These are phyloP conservation scores for Brachionus manjavacas DNA, from an alignment of 1,140 invertebrate genomes.

Conservation along the genomic window DNA sequence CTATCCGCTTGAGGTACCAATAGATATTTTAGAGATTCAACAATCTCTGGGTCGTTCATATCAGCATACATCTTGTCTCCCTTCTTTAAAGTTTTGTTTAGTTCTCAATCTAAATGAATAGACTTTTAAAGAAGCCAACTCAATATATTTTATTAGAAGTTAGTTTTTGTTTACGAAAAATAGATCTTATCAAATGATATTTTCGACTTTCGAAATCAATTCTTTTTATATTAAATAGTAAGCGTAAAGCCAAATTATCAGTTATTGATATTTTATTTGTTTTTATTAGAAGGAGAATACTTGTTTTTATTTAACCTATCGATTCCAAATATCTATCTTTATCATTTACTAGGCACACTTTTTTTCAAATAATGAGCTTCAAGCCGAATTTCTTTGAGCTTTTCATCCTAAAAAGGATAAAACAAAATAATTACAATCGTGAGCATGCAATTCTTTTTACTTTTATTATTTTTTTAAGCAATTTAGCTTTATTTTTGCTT, in stretches of 20 bases:
- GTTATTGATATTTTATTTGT: conserved; percentile 24
- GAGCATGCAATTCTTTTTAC: not conserved
- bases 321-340: not conserved
- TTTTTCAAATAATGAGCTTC: conserved; percentile 20
- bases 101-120: not conserved
- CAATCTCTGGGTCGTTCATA: conserved; percentile 41
- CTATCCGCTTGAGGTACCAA: conserved; percentile 35
- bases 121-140: not conserved
- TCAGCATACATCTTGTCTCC: conserved; percentile 36
- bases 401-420: conserved; percentile 18
- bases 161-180: not conserved
- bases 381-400: not conserved
- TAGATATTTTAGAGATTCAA: conserved; percentile 42
- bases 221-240: not conserved
- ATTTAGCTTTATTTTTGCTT: not conserved
- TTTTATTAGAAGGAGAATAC: conserved; percentile 12
- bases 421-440: not conserved
- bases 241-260: conserved; percentile 23
- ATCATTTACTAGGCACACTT: not conserved
- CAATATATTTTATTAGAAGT: not conserved
- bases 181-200: not conserved
- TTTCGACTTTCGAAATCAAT: not conserved
- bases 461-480: not conserved
- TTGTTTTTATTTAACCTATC: not conserved
- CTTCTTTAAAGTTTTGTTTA: not conserved